These are phyloP conservation scores for Pandion haliaetus DNA, from an alignment of 2,113 vertebrate genomes.

Conservation along the genomic window DNA sequence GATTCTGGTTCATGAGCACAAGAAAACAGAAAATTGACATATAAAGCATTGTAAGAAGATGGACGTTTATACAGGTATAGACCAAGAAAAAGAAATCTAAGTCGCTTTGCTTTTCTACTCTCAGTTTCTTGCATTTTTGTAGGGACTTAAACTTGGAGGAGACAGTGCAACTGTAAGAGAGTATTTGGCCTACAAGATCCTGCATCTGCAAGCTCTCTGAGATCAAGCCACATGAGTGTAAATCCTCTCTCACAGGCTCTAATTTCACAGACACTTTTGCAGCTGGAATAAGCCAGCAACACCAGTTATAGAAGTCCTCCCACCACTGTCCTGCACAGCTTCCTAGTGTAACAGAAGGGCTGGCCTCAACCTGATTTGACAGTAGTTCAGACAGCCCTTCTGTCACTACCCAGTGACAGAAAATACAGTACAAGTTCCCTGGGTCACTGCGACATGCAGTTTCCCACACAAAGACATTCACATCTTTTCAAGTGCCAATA, in stretches of 20 bases:
- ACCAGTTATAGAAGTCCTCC: not conserved
- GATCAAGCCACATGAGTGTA: not conserved
- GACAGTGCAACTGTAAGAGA: rapidly evolving
- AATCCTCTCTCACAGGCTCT: not conserved
- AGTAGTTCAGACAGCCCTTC: not conserved
- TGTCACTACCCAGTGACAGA: not conserved
- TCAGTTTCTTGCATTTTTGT: not conserved
- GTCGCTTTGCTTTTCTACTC: not conserved
- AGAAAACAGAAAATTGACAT: not conserved
- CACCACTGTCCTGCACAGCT: not conserved
- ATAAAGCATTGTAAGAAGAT: not conserved
- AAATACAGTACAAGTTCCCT: not conserved
- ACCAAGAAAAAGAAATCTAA: not conserved
- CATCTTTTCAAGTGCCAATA: not conserved
- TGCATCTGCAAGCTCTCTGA: not conserved
- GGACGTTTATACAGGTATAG: not conserved
- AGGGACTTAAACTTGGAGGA: not conserved
- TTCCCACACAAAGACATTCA: not conserved
- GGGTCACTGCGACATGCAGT: not conserved
- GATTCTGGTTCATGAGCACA: not conserved
- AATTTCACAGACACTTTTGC: not conserved
- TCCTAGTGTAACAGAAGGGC: not conserved
- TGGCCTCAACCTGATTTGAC: not conserved
- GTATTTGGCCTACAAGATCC: not conserved
- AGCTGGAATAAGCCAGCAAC: not conserved